phyloP scores from a whole-genome alignment of 2,888 invertebrate genomes.

The Tetragonisca angustula region DNA sequence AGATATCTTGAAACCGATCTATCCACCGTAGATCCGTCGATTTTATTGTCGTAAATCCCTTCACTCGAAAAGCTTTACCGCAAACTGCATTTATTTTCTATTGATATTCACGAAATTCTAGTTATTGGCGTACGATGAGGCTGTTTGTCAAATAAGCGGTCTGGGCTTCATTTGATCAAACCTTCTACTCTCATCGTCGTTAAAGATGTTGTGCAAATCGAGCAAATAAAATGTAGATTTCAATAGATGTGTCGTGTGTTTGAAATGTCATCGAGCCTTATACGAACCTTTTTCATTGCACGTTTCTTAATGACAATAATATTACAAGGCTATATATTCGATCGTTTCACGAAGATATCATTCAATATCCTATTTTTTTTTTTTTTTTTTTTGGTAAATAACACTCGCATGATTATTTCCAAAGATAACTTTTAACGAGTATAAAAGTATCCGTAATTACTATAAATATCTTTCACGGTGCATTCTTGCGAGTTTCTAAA shows the following conservation, averaged over 20 bases:
- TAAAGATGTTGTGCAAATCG: constrained; percentile 23
- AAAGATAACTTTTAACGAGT: background rate
- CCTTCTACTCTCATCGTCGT: constrained; percentile 6
- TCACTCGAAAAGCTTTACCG: background rate
- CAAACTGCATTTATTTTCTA: constrained; percentile 17
- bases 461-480: background rate
- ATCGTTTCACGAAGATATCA: background rate
- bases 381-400: background rate
- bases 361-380: background rate
- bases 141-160: background rate
- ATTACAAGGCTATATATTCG: background rate
- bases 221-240: constrained; percentile 32
- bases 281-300: background rate
- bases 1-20: constrained; percentile 22
- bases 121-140: background rate
- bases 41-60: constrained; percentile 22
- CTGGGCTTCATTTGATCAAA: background rate
- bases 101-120: background rate
- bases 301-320: background rate
- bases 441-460: background rate
- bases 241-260: constrained; percentile 10
- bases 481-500: background rate
- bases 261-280: background rate
- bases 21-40: background rate
- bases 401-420: background rate